These are phyloP conservation scores for Sander lucioperca DNA, from an alignment of 2,113 vertebrate genomes.

Conservation along the genomic window DNA sequence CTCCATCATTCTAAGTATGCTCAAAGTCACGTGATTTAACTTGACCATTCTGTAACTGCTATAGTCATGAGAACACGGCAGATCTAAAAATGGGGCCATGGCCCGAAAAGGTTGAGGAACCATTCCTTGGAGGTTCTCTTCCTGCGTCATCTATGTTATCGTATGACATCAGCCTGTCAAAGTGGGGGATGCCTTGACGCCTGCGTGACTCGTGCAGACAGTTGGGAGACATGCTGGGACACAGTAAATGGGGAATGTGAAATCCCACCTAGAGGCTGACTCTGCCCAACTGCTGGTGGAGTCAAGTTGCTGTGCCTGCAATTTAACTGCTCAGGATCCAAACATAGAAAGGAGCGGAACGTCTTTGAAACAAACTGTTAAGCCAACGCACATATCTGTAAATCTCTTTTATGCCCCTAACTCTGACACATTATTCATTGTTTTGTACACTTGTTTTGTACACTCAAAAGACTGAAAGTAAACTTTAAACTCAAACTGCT, in stretches of 20 bases:
- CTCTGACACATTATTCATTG: neutral
- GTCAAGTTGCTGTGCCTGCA: constrained; percentile 61
- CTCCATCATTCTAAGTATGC: neutral
- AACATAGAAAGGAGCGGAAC: constrained; percentile 68
- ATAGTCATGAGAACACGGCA: neutral
- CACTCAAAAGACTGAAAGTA: neutral
- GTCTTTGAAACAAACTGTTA: constrained; percentile 40
- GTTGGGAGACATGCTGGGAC: constrained; percentile 60
- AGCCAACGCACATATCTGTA: constrained; percentile 23
- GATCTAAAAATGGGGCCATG: constrained; percentile 22
- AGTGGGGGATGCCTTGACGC: constrained; percentile 25
- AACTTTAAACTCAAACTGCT: neutral
- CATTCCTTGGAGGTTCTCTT: constrained; percentile 39
- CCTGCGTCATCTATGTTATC: constrained; percentile 33
- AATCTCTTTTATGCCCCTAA: constrained; percentile 26
- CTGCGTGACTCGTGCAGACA: constrained; percentile 54
- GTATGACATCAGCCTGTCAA: constrained; percentile 62
- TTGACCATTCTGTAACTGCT: constrained; percentile 5
- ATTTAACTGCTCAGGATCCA: constrained; percentile 60
- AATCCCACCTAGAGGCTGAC: constrained; percentile 73
- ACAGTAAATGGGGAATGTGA: constrained; percentile 78
- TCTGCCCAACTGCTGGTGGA: constrained; percentile 62
- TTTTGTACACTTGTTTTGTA: constrained; percentile 6
- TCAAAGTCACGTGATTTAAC: constrained; percentile 10
- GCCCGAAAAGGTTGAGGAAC: constrained; percentile 36